Evolutionary conservation across 2,113 vertebrate species (phyloP).

Genomic region (Saguinus midas): DNA sequence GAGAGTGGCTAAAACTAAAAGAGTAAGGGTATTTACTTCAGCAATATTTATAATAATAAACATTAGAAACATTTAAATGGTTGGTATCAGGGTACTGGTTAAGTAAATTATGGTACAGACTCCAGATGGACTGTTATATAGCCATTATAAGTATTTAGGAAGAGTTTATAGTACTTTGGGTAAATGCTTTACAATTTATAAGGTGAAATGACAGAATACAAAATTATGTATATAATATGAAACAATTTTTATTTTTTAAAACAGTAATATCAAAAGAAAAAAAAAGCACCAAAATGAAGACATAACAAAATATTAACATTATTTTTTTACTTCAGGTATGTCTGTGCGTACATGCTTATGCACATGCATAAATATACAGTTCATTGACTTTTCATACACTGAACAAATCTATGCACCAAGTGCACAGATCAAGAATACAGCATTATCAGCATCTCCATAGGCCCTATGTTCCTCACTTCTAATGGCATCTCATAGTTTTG

Average conservation of each 20-base stretch:
- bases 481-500: background rate
- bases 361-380: background rate
- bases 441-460: background rate
- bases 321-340: background rate
- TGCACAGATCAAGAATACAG: background rate
- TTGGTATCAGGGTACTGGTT: background rate
- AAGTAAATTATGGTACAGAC: background rate
- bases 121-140: background rate
- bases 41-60: background rate
- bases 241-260: background rate
- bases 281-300: background rate
- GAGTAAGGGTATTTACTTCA: background rate
- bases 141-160: background rate
- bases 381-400: background rate
- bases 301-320: background rate
- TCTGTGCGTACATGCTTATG: background rate
- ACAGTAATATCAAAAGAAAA: background rate
- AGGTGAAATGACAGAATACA: background rate
- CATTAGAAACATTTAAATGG: background rate
- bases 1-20: background rate
- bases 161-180: background rate
- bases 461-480: background rate
- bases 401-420: background rate
- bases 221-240: background rate
- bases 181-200: conserved; percentile 12